Evolutionary conservation across 2,797 vertebrate genomes (phyloP), one percentile per base, ranked within the genome.

Genomic region (Sebastes oblongus): DNA sequence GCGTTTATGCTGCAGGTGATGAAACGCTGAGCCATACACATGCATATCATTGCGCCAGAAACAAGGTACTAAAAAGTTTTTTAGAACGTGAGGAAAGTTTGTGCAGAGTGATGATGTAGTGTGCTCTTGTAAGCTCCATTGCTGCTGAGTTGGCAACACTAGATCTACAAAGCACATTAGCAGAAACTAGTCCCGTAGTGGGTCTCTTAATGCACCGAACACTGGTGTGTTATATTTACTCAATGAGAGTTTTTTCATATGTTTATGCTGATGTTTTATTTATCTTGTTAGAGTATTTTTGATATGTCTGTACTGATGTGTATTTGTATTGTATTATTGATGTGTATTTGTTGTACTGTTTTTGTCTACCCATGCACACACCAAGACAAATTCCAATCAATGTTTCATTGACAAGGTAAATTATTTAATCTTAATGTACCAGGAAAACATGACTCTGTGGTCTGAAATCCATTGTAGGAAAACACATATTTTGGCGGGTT

Each of bases 31-130:
- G 27, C 76, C 46, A 72, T n/a, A 24, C 25, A 14, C 25, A 6
- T 75, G 69, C 34, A 68, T 77, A 72, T 67, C 18, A 59, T 70
- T 66, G n/a, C 60, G 20, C 59, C 20, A 50, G 24, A 76, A 61
- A 75, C 42, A 46, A 54, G 24, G 16, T 13, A n/a, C 9, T 61
- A 46, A 55, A 69, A 55, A 1, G 0, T 42, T 32, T 72, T 85
- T 64, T n/a, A 20, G 36, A 64, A 64, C 42, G 9, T 42, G 22
- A 72, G 29, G 16, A 72, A 70, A 24, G 20, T 83, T 66, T 58
- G 24, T n/a, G 4, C 42, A 29, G 18, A 72, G 2, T 20, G 12
- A 61, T 54, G 27, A 62, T 32, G 29, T 16, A 30, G 3, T n/a
- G 14, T 34, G 2, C 4, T 62, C 13, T 42, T 25, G 10, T 36